Base-by-base conservation (phyloP, 2,888 invertebrate genomes). In the Chirona hameri region DNA sequence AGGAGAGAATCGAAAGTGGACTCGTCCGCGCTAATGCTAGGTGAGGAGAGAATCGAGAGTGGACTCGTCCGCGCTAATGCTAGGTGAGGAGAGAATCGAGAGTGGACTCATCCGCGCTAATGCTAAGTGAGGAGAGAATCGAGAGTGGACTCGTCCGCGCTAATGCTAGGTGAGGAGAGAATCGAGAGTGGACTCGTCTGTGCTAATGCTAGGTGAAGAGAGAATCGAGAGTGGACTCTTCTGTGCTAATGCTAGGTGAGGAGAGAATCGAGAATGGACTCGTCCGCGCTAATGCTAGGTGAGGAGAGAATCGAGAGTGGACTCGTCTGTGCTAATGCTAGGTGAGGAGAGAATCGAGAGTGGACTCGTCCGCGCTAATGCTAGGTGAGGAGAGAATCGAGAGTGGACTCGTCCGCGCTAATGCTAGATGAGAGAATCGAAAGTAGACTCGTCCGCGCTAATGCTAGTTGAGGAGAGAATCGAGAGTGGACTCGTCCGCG, bases 181-280 rank as follows among this genome's bases (percentile, higher is more conserved):
- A 12, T 5, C 27, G 81, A 57, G 5, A 14, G 81, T 48, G 12
- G 52, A 48, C 9, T 29, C n/a, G n/a, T n/a, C n/a, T 89, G 90
- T 87, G 14, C 85, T 89, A 15, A 86, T 93, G 86, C n/a, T n/a
- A n/a, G n/a, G n/a, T n/a, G n/a, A n/a, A n/a, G 88, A 88, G 46
- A 85, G 86, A 72, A 85, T 88, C 85, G 89, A n/a, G 88, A 84
- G 79, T 84, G 24, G 82, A 84, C 21, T 83, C 83, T 27, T 81
- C 84, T 31, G 82, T 81, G 31, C 31, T 84, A 29, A 39, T 82
- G 46, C 60, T 84, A 9, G 83, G 84, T 84, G 84, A 84, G 79
- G 12, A 2, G 31, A 12, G 60, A 21, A 12, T 5, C 27, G 81
- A 57, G 5, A 14, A 52, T 48, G 12, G 52, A 48, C 9, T 29